Base-by-base conservation (phyloP, 92 coral and sea anemone species). In the Heliopora coerulea region DNA sequence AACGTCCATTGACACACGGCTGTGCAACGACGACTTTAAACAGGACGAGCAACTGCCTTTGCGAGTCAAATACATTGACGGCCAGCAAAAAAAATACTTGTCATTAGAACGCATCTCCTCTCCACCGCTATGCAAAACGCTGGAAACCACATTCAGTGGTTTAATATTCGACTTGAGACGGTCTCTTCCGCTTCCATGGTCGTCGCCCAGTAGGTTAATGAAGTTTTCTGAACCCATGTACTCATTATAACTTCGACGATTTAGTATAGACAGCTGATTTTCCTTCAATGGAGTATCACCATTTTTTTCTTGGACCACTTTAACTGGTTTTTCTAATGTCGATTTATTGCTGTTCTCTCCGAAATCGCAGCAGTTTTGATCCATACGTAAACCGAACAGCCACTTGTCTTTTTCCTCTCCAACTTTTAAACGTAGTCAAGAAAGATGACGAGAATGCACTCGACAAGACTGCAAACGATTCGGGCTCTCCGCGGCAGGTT, bases 241-340 rank as follows among this genome's bases (percentile, higher is more conserved):
- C 30, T 29, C 77, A 57, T 54, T 70, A 14, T 70, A 70, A 34
- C 77, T 70, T 32, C 77, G 35, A 48, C 77, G 77, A 46, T 46
- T 46, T 46, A 15, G 52, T 46, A 6, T n/a, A 15, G 52, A 15
- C 52, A 46, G 52, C 52, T 46, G 52, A 46, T 46, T 15, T 6
- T 46, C 52, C 6, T 37, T 70, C 60, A 68, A 30, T 49, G 48
- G 26, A 50, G 8, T 25, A 70, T 52, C 35, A n/a, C n/a, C n/a
- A 30, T n/a, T 54, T 26, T 52, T 63, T 33, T 20, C 26, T 35
- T 33, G 18, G 30, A 27, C 29, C 20, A 9, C 39, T 19, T 30
- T 63, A n/a, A 29, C 23, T 70, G 40, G 48, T 54, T 32, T 48
- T 28, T 48, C 24, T 12, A 68, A 15, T 2, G 49, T 32, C 77